These are phyloP conservation scores for Wiebesia pumilae DNA, from an alignment of 1,140 invertebrate species.

Conservation along the genomic window DNA sequence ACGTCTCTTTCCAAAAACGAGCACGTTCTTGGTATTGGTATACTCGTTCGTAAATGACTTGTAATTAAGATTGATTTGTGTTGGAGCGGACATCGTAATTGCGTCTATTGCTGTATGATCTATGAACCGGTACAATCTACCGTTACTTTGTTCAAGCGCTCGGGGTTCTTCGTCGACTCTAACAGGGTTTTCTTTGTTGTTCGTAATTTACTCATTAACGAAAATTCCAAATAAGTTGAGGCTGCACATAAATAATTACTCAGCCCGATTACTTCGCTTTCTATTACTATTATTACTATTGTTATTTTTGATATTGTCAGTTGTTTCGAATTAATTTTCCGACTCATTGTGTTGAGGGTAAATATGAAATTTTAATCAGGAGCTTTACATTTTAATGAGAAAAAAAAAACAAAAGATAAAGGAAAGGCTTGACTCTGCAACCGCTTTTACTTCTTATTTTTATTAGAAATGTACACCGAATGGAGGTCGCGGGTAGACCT, in stretches of 20 bases:
- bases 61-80: background rate
- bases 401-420: background rate
- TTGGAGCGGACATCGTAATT: too few species aligned
- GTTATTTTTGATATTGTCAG: background rate
- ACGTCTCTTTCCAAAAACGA: background rate
- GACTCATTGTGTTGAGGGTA: background rate
- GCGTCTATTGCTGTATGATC: background rate
- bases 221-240: background rate
- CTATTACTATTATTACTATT: too few species aligned
- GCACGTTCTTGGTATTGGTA: background rate
- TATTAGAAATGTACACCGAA: background rate
- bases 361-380: slow-evolving; percentile 1
- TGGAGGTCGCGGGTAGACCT: background rate
- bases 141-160: background rate
- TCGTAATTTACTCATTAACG: background rate
- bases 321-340: background rate
- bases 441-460: background rate
- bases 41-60: background rate
- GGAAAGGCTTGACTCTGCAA: background rate
- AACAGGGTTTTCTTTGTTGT: background rate
- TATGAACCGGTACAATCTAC: background rate
- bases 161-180: background rate
- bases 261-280: background rate
- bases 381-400: slow-evolving; percentile 1
- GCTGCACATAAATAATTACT: background rate